Base-by-base conservation (phyloP, 1,140 invertebrate genomes). In the Physella acuta region DNA sequence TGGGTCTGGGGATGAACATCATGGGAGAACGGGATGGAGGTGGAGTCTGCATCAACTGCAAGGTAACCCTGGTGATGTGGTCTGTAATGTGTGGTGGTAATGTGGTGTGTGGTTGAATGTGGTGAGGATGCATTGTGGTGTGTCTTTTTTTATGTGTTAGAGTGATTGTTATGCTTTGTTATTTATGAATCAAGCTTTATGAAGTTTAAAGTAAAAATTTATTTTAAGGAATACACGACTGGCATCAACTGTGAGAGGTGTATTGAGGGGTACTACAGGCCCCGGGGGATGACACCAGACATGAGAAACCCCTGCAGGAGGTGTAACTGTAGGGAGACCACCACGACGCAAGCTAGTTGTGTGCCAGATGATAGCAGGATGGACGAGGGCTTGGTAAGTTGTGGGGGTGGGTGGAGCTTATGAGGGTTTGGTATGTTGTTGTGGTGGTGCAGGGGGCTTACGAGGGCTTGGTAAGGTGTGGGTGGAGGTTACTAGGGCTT, bases 231-330 rank as follows among this genome's bases (percentile, higher is more conserved):
- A 80, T 93, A 96, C 81, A 99, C 97, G 0, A 90, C 94, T 77
- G 97, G 97, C 16, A 95, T 96, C 62, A 99, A 99, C 84, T 99
- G 97, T 84, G 92, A 99, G 80, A 90, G 92, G 68, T 99, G 97
- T 83, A 90, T 90, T 78, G 83, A 90, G 0, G 94, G 90, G 5
- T 99, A 89, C 85, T 99, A 90, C 82, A 86, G 94, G 67, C 95
- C 96, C 0, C 87, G 84, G 24, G 90, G 90, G n/a, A 94, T 93
- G 80, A 84, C 86, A 90, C 91, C 1, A 91, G 97, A 85, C 93
- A 65, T 71, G 36, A 66, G 28, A 0, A 70, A 56, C 39, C 81
- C 96, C 36, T 99, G 97, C 80, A 78, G 77, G 28, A 76, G 90
- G 16, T 99, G 97, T 81, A 86, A 92, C 36, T 99, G 97, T 76